Conservation (phyloP, 2,797 vertebrate genomes). For the Apodemus agrarius region DNA sequence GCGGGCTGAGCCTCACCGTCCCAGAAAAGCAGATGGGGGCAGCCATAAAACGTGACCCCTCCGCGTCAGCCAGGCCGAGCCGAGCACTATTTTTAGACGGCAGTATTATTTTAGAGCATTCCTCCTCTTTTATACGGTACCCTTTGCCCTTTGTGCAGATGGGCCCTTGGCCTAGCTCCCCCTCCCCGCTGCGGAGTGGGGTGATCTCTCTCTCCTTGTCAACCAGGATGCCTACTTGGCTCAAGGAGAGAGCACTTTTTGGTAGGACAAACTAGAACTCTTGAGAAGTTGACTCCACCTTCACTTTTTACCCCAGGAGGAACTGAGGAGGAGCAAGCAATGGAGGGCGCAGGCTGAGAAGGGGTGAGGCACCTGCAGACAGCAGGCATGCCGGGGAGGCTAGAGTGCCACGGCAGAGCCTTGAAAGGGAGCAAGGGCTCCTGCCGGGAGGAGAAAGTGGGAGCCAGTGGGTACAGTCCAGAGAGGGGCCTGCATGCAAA, state of each 20-base stretch:
- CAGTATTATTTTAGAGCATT: constrained; percentile 81
- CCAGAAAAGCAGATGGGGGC: constrained; percentile 77
- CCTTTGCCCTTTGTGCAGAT: constrained; percentile 62
- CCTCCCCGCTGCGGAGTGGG: constrained; percentile 14
- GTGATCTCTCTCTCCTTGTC: not conserved
- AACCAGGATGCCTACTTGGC: not conserved
- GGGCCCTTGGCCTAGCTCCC: not conserved
- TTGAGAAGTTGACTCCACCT: not conserved
- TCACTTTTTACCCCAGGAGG: not conserved
- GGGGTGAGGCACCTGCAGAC: not conserved
- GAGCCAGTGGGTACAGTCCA: not conserved
- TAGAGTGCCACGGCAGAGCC: not conserved
- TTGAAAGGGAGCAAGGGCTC: not conserved
- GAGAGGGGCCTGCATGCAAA: not conserved
- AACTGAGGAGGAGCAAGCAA: not conserved
- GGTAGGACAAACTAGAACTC: not conserved
- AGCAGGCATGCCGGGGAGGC: not conserved
- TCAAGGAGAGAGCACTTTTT: not conserved
- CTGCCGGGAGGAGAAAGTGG: not conserved
- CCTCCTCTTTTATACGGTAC: constrained; percentile 65
- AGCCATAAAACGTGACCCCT: constrained; percentile 79
- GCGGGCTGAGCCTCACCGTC: constrained; percentile 7
- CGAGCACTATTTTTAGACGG: constrained; percentile 79
- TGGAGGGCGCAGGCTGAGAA: not conserved
- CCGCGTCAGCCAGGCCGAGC: constrained; percentile 62